A percentile compares a stretch with the other conserved stretches of the same genome.
phyloP scores from a whole-genome alignment of 2,888 invertebrate genomes.

The Lepidochitona cinerea region DNA sequence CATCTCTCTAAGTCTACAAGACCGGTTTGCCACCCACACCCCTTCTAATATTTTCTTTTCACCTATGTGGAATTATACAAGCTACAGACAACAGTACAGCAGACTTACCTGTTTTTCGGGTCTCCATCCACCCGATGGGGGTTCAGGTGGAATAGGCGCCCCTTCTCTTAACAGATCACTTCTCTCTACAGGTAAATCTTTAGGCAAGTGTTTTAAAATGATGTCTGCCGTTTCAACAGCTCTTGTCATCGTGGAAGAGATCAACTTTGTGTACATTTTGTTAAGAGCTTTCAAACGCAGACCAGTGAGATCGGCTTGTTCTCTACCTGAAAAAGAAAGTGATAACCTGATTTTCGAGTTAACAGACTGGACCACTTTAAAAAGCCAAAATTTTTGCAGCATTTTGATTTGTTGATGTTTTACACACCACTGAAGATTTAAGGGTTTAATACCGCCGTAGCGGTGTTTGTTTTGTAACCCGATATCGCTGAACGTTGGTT shows the following conservation, averaged over 20 bases:
- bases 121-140: slow-evolving; percentile 88
- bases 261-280: slow-evolving; percentile 84
- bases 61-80: background rate
- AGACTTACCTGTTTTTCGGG: slow-evolving; percentile 82
- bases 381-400: too few species aligned
- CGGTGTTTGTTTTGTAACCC: too few species aligned
- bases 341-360: background rate
- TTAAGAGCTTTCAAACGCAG: slow-evolving; percentile 81
- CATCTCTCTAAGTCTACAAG: too few species aligned
- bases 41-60: background rate
- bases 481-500: too few species aligned
- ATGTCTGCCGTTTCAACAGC: slow-evolving; percentile 93
- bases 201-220: slow-evolving; percentile 80
- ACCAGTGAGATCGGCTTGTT: slow-evolving; percentile 91
- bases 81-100: background rate
- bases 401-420: too few species aligned
- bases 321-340: slow-evolving; percentile 76
- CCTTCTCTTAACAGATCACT: slow-evolving; percentile 91
- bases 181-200: slow-evolving; percentile 67
- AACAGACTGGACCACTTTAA: background rate
- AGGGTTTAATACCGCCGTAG: too few species aligned
- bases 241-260: slow-evolving; percentile 92
- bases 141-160: slow-evolving; percentile 94
- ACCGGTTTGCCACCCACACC: background rate
- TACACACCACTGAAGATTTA: too few species aligned